Conservation (phyloP, 2,888 invertebrate species). For the Octodonta nipae region DNA sequence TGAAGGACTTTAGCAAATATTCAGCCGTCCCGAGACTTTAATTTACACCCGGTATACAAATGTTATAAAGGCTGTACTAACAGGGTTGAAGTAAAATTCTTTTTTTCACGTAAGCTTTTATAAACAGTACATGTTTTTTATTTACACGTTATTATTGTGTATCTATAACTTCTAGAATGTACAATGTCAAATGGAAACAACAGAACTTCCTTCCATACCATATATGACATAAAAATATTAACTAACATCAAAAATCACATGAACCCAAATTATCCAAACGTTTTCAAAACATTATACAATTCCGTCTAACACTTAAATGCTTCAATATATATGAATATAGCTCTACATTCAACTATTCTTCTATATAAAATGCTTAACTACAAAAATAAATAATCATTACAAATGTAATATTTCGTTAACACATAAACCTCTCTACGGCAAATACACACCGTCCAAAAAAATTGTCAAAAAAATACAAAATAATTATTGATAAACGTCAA, state of each 20-base stretch:
- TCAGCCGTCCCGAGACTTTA: no score
- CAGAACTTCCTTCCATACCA: background rate
- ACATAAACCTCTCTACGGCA: no score
- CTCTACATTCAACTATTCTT: background rate
- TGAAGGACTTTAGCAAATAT: no score
- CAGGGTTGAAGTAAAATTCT: no score
- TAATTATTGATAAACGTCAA: no score
- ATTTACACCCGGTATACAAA: no score
- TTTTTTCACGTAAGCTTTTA: conserved; percentile 6
- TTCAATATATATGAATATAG: conserved; percentile 19
- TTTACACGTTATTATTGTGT: conserved; percentile 5
- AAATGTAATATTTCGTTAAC: no score
- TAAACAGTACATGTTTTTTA: conserved; percentile 10
- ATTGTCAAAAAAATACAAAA: no score
- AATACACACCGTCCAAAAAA: no score
- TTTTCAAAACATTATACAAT: conserved; percentile 1
- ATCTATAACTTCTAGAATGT: conserved; percentile 1
- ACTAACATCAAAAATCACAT: conserved; percentile 30
- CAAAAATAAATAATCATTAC: no score
- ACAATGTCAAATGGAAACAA: background rate
- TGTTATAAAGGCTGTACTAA: no score
- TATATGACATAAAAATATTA: conserved; percentile 1
- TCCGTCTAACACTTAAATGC: conserved; percentile 30
- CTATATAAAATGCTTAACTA: background rate
- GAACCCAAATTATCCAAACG: background rate